Evolutionary conservation across 1,140 invertebrate species (phyloP).

Genomic region (Pogonus chalceus): DNA sequence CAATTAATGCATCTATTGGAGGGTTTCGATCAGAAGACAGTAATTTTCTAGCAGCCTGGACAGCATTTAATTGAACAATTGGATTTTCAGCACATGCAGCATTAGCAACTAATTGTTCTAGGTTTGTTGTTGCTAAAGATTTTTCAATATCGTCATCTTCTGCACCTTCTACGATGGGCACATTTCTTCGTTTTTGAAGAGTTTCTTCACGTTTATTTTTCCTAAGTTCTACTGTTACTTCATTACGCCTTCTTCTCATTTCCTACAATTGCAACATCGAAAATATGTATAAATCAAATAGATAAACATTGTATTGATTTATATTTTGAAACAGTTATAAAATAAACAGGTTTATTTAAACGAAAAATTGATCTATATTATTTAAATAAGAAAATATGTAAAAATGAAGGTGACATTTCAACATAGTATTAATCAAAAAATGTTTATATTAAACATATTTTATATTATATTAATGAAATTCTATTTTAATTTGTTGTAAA

Average conservation of each 20-base stretch:
- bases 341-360: too few relatives aligned
- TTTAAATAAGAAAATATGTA: too few relatives aligned
- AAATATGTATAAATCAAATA: too few relatives aligned
- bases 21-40: slow-evolving; percentile 96
- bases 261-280: slow-evolving; percentile 60
- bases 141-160: slow-evolving; percentile 70
- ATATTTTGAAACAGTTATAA: too few relatives aligned
- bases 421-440: too few relatives aligned
- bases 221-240: slow-evolving; percentile 89
- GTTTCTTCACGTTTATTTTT: slow-evolving; percentile 97
- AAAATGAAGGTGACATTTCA: too few relatives aligned
- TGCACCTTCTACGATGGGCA: slow-evolving; percentile 70
- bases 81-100: slow-evolving; percentile 60
- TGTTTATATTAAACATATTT: too few relatives aligned
- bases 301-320: too few relatives aligned
- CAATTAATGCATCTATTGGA: slow-evolving; percentile 94
- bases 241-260: slow-evolving; percentile 90
- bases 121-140: slow-evolving; percentile 51
- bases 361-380: too few relatives aligned
- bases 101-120: slow-evolving; percentile 61
- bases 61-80: slow-evolving; percentile 63
- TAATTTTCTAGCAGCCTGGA: slow-evolving; percentile 84
- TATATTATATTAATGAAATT: too few relatives aligned
- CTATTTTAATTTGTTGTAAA: too few relatives aligned
- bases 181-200: slow-evolving; percentile 89